Conservation (phyloP, 2,113 vertebrate species). For the Xenopus tropicalis region UCB_Xtro_10.0 CM004450.2:11965501-11966000, state of each 20-base stretch:
- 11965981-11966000: too few relatives aligned
- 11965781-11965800: too few relatives aligned
- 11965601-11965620: not conserved
- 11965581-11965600: slow-evolving; percentile 4
- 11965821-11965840: too few relatives aligned
- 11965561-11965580: slow-evolving; percentile 3
- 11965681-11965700: not conserved
- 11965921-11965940: too few relatives aligned
- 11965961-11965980: too few relatives aligned
- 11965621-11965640: slow-evolving; percentile 2
- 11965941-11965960: too few relatives aligned
- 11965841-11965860: too few relatives aligned
- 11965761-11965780: too few relatives aligned
- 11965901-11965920: too few relatives aligned
- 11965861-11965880: too few relatives aligned
- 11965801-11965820: too few relatives aligned
- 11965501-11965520: slow-evolving; percentile 28
- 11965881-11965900: too few relatives aligned
- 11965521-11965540: slow-evolving; percentile 15
- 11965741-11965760: not conserved
- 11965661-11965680: slow-evolving; percentile 9
- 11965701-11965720: not conserved
- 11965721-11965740: not conserved
- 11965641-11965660: slow-evolving; percentile 23
- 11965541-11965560: slow-evolving; percentile 3